Conservation (phyloP, 2,113 vertebrate genomes). For the Cololabis saira region DNA sequence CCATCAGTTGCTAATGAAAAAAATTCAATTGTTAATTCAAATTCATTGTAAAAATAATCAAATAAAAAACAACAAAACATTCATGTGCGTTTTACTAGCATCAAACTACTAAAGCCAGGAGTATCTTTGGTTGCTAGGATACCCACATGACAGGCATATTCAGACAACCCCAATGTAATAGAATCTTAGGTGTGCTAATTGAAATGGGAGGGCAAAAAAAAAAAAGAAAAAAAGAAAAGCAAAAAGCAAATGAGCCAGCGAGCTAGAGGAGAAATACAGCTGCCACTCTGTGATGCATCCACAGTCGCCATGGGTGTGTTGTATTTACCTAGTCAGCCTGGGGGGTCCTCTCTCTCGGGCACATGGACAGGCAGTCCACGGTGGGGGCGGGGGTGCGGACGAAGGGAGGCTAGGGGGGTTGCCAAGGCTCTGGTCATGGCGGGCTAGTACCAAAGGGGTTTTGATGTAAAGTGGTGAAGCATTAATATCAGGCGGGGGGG, state of each 20-base stretch:
- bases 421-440: slow-evolving; percentile 82
- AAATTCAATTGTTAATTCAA: neutral
- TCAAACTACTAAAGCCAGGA: slow-evolving; percentile 65
- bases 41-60: slow-evolving; percentile 24
- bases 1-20: no score
- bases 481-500: slow-evolving; percentile 76
- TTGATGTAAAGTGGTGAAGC: slow-evolving; percentile 85
- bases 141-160: slow-evolving; percentile 67
- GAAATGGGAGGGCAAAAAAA: slow-evolving; percentile 43
- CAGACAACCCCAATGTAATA: slow-evolving; percentile 72
- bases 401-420: slow-evolving; percentile 83
- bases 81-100: slow-evolving; percentile 43
- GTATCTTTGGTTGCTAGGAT: slow-evolving; percentile 79
- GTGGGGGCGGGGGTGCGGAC: slow-evolving; percentile 81
- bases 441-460: slow-evolving; percentile 82
- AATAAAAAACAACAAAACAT: slow-evolving; percentile 59
- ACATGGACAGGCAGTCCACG: slow-evolving; percentile 88
- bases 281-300: slow-evolving; percentile 60
- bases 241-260: slow-evolving; percentile 65
- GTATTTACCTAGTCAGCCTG: slow-evolving; percentile 91
- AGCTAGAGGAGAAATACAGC: slow-evolving; percentile 62
- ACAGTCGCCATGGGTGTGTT: slow-evolving; percentile 68
- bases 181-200: slow-evolving; percentile 68
- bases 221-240: slow-evolving; percentile 42
- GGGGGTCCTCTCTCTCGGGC: slow-evolving; percentile 88